Base-by-base conservation (phyloP, 1,140 invertebrate genomes). In the Procambarus clarkii region DNA sequence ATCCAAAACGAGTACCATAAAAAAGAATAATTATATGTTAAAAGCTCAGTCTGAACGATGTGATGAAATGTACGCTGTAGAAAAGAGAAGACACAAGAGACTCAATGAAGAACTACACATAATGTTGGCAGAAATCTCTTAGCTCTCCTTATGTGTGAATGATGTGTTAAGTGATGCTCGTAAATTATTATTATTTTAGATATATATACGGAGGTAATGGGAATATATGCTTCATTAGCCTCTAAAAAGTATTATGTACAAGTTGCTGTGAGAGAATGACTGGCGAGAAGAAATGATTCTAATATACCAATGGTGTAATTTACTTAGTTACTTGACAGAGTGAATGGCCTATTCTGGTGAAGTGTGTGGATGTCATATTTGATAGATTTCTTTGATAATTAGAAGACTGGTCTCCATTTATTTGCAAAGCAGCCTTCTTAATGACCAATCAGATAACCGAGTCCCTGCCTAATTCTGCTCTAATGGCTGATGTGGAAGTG, bases 51-150 rank as follows among this genome's bases (percentile, higher is more conserved):
- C 86, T 24, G 89, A 91, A 69, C 78, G 50, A 0, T 91, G 84
- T 71, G 86, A 92, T 21, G 92, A 92, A 21, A 91, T 91, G 89
- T 64, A 82, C n/a, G 82, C 76, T 45, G 86, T 69, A 21, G 92
- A 92, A 79, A 91, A 91, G 71, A 48, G 86, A 34, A 82, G 89
- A 84, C 85, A 79, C 64, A 74, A 87, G 45, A 50, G 92, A 85
- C 50, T 92, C 18, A 89, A 92, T 76, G 88, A 91, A 78, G 89
- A 92, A 76, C 76, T 92, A 60, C 89, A 92, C 80, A 87, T 92
- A 45, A 77, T 92, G 64, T 64, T 92, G 7, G 80, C 92, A 15
- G 92, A 92, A 54, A 71, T 92, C 50, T 88, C 85, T 71, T 92
- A 89, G 87, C 44, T 77, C 13, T 83, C 69, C 69, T 74, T 5